Conservation (phyloP, 2,888 invertebrate species). For the Antheraea assamensis region DNA sequence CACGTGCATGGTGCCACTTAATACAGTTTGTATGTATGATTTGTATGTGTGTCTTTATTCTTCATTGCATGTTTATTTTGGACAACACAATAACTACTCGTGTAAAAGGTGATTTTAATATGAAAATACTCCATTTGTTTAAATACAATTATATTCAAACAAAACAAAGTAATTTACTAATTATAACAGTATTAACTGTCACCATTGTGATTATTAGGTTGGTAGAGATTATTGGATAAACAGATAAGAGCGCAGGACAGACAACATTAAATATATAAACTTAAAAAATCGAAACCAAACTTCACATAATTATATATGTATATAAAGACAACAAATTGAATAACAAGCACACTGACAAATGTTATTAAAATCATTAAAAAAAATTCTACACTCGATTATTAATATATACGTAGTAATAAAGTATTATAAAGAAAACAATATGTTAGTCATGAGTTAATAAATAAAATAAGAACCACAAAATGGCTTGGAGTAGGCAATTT, state of each 20-base stretch:
- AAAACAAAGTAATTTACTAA: neutral
- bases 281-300: neutral
- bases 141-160: neutral
- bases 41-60: neutral
- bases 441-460: neutral
- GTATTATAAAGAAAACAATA: neutral
- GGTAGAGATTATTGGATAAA: neutral
- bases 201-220: neutral
- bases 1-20: conserved; percentile 19
- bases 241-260: neutral
- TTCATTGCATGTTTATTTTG: neutral
- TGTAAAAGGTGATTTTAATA: neutral
- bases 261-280: neutral
- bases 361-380: neutral
- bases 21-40: conserved; percentile 8
- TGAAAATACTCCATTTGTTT: neutral
- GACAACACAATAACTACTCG: neutral
- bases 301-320: neutral
- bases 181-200: neutral
- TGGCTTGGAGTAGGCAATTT: conserved; percentile 1
- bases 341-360: neutral
- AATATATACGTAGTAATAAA: neutral
- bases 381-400: too few relatives aligned
- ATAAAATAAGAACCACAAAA: neutral
- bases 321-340: neutral